Conservation (phyloP, 92 coral and sea anemone genomes). For the Parazoanthus swiftii region DNA sequence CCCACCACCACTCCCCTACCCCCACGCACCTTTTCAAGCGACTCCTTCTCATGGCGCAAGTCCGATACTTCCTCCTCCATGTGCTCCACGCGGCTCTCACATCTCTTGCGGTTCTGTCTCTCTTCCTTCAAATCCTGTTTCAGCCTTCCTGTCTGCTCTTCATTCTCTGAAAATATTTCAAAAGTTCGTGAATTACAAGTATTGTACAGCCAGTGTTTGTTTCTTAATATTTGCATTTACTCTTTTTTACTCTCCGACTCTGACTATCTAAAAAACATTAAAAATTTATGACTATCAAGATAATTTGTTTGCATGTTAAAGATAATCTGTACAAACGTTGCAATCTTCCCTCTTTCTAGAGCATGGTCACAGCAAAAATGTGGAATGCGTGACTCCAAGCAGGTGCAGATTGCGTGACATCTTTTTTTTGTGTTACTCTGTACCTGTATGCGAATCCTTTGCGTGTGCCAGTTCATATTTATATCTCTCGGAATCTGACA, state of each 20-base stretch:
- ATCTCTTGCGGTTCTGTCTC: slow-evolving; percentile 85
- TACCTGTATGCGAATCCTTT: slow-evolving; percentile 87
- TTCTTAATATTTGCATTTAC: too few relatives aligned
- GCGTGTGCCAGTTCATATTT: slow-evolving; percentile 72
- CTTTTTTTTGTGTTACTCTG: not conserved
- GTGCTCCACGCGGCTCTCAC: slow-evolving; percentile 81
- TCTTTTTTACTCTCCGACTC: too few relatives aligned
- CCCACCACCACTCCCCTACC: not conserved
- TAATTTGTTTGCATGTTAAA: too few relatives aligned
- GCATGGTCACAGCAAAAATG: too few relatives aligned
- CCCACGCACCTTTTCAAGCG: slow-evolving; percentile 79
- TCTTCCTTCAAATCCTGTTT: slow-evolving; percentile 81
- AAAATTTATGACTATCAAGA: too few relatives aligned
- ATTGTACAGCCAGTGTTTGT: not conserved
- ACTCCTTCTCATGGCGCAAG: slow-evolving; percentile 85
- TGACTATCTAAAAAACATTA: too few relatives aligned
- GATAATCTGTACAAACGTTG: too few relatives aligned
- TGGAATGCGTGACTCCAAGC: too few relatives aligned
- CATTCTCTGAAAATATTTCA: slow-evolving; percentile 57
- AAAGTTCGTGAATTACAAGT: not conserved
- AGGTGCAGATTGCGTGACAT: not conserved
- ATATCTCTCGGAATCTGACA: slow-evolving; percentile 67
- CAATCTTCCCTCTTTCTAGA: too few relatives aligned
- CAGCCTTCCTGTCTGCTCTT: slow-evolving; percentile 66
- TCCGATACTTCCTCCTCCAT: slow-evolving; percentile 90